These are phyloP conservation scores for Chrysopa pallens DNA, from an alignment of 1,140 invertebrate species.

Conservation along the genomic window DNA sequence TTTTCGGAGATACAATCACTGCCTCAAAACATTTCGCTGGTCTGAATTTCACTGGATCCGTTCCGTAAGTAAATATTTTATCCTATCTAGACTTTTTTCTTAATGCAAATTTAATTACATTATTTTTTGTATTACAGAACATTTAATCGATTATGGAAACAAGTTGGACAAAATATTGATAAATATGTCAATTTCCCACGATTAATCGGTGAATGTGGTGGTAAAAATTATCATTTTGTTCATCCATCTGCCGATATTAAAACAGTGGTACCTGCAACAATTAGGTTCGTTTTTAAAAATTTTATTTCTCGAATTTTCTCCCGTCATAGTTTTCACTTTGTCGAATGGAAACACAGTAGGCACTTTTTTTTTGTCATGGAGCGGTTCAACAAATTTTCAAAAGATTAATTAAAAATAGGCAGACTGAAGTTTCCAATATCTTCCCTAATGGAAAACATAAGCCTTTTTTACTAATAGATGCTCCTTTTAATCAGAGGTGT, in stretches of 20 bases:
- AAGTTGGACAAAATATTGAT: slow-evolving; percentile 78
- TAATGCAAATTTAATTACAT: neutral
- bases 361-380: no score
- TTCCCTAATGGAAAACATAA: no score
- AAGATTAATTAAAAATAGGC: no score
- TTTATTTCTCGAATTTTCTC: no score
- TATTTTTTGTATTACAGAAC: slow-evolving; percentile 40
- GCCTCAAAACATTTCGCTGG: slow-evolving; percentile 70
- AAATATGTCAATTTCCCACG: slow-evolving; percentile 83
- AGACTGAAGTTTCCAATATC: no score
- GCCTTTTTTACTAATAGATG: no score
- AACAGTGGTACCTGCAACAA: slow-evolving; percentile 67
- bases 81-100: neutral
- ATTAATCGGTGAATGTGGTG: slow-evolving; percentile 91
- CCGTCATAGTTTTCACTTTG: no score
- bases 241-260: slow-evolving; percentile 78
- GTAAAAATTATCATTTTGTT: slow-evolving; percentile 98
- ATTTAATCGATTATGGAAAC: slow-evolving; percentile 83
- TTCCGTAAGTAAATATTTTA: slow-evolving; percentile 41
- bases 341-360: no score
- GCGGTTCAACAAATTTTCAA: no score
- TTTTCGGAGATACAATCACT: slow-evolving; percentile 87
- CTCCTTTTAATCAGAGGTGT: no score
- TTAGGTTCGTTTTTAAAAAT: slow-evolving; percentile 25
- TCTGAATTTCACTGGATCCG: slow-evolving; percentile 95